A percentile compares a stretch with the other conserved stretches of the same genome.
These are phyloP conservation scores for Oenanthe oenanthe DNA, from an alignment of 2,113 vertebrate species.

Conservation along the genomic window DNA sequence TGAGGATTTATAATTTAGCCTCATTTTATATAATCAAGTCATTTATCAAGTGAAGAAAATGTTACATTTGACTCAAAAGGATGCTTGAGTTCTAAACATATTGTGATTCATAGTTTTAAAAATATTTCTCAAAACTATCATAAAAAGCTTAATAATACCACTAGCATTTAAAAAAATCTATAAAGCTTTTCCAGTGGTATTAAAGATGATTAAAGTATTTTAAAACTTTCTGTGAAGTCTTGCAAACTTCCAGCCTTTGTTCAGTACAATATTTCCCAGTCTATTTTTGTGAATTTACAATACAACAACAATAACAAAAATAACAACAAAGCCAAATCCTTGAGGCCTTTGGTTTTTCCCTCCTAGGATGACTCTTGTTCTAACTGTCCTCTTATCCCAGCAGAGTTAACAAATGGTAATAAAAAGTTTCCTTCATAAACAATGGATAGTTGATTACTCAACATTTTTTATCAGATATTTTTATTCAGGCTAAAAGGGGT, in stretches of 20 bases:
- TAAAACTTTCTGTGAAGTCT: background rate
- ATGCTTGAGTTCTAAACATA: background rate
- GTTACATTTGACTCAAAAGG: background rate
- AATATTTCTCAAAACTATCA: background rate
- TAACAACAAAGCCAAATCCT: background rate
- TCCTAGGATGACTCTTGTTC: background rate
- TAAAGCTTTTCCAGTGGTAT: background rate
- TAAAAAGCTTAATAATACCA: background rate
- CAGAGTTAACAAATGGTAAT: background rate
- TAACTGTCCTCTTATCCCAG: background rate
- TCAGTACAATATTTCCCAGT: background rate
- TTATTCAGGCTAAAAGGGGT: background rate
- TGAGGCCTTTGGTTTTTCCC: background rate
- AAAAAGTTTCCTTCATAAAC: background rate
- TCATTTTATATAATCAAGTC: background rate
- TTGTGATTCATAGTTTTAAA: background rate
- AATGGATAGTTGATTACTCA: background rate
- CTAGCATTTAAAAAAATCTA: background rate
- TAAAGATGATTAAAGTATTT: background rate
- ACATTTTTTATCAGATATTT: background rate
- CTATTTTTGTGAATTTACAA: background rate
- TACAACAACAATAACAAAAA: background rate
- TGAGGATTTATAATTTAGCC: background rate
- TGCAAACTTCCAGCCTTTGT: background rate
- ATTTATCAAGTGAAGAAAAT: background rate